Percentiles rank a stretch among this genome's conserved stretches.
Conservation (phyloP, 2,797 vertebrate species). For the Malurus splendens region DNA sequence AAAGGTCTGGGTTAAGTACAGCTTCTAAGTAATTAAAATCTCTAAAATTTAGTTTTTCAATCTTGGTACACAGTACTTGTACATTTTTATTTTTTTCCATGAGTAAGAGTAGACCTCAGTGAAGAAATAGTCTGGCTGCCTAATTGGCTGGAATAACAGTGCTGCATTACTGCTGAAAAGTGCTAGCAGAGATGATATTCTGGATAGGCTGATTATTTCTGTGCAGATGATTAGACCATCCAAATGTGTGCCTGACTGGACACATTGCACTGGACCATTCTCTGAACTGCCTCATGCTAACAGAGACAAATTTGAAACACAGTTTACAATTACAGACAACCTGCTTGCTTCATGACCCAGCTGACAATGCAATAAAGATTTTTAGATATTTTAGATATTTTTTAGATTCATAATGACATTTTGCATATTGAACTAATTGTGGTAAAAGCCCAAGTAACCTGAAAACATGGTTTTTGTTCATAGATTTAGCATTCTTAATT, state of each 20-base stretch:
- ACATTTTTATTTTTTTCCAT: neutral
- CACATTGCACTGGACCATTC: neutral
- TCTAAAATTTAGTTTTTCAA: neutral
- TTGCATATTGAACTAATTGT: neutral
- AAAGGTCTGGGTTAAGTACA: neutral
- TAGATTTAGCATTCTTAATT: neutral
- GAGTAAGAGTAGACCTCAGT: neutral
- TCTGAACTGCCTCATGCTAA: neutral
- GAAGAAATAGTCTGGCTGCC: neutral
- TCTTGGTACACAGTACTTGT: neutral
- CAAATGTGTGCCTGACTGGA: neutral
- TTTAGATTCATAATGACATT: neutral
- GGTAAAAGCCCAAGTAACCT: neutral
- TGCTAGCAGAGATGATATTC: neutral
- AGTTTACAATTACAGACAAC: neutral
- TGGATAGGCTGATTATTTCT: neutral
- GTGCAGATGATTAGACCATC: neutral
- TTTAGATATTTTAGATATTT: no score
- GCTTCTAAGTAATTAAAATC: neutral
- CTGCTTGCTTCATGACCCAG: neutral
- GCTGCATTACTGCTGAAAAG: neutral
- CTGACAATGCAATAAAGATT: neutral
- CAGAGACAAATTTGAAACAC: neutral
- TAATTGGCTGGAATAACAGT: neutral
- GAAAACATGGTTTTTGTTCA: neutral